These are phyloP conservation scores for Phaonia tiefii DNA, from an alignment of 2,888 invertebrate species.

Conservation along the genomic window DNA sequence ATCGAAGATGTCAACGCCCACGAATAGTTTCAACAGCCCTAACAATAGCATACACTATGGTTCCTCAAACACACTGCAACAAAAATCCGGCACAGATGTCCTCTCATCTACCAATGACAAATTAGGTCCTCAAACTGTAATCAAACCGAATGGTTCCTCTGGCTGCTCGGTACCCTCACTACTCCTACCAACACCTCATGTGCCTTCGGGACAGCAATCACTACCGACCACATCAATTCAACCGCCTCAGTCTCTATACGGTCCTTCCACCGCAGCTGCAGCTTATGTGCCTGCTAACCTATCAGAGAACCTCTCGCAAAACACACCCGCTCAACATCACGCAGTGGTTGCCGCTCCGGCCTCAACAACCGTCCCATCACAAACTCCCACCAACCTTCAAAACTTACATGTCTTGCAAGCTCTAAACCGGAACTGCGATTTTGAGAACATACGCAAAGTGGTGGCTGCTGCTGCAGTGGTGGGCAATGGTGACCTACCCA, in stretches of 20 bases:
- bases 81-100: constrained; percentile 55
- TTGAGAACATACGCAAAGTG: constrained; percentile 77
- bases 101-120: constrained; percentile 57
- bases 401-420: constrained; percentile 76
- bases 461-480: constrained; percentile 71
- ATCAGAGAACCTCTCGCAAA: constrained; percentile 73
- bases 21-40: constrained; percentile 54
- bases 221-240: constrained; percentile 44
- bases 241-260: constrained; percentile 51
- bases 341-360: constrained; percentile 51
- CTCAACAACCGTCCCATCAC: constrained; percentile 48
- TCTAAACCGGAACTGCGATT: constrained; percentile 74
- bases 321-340: constrained; percentile 77
- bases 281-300: constrained; percentile 81
- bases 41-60: constrained; percentile 53
- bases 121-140: constrained; percentile 49
- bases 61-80: constrained; percentile 66
- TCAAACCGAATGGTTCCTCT: constrained; percentile 55
- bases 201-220: constrained; percentile 38
- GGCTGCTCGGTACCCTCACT: constrained; percentile 13
- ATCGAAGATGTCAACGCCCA: constrained; percentile 72
- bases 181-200: constrained; percentile 44
- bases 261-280: constrained; percentile 14
- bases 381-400: constrained; percentile 62
- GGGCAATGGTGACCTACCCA: constrained; percentile 69